These are phyloP conservation scores for Bunonema sp. DNA, from an alignment of 2,888 invertebrate species.

Conservation along the genomic window DNA sequence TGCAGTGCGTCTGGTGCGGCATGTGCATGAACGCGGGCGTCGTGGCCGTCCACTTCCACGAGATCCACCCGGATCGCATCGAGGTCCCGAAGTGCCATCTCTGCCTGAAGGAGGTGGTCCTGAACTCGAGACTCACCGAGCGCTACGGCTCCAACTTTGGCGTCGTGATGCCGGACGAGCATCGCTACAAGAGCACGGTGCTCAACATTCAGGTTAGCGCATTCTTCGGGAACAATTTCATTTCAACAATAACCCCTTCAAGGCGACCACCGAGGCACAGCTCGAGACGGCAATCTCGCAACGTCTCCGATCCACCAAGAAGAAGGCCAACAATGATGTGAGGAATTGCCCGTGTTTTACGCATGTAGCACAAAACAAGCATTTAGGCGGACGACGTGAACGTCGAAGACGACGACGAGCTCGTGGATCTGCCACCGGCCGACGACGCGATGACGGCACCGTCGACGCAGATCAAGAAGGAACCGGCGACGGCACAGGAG, in stretches of 20 bases:
- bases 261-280: too few relatives aligned
- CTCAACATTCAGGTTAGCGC: too few relatives aligned
- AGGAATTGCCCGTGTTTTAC: too few relatives aligned
- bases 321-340: too few relatives aligned
- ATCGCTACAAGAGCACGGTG: constrained; percentile 19
- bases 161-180: constrained; percentile 36
- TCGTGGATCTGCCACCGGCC: too few relatives aligned
- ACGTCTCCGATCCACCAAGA: too few relatives aligned
- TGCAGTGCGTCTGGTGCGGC: constrained; percentile 44
- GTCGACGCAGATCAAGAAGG: constrained; percentile 4
- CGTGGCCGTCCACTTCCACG: constrained; percentile 39
- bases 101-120: constrained; percentile 36
- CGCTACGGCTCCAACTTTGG: constrained; percentile 33
- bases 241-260: too few relatives aligned
- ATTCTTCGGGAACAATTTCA: too few relatives aligned
- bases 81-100: constrained; percentile 41
- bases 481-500: constrained; percentile 1
- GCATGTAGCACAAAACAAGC: constrained; percentile 4
- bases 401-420: constrained; percentile 10
- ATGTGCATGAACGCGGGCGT: constrained; percentile 32
- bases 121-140: constrained; percentile 33
- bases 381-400: constrained; percentile 11
- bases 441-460: too few relatives aligned
- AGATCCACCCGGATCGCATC: constrained; percentile 36
- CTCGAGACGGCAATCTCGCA: too few relatives aligned